Conservation (phyloP, 2,888 invertebrate genomes). For the Myopa tessellatipennis region DNA sequence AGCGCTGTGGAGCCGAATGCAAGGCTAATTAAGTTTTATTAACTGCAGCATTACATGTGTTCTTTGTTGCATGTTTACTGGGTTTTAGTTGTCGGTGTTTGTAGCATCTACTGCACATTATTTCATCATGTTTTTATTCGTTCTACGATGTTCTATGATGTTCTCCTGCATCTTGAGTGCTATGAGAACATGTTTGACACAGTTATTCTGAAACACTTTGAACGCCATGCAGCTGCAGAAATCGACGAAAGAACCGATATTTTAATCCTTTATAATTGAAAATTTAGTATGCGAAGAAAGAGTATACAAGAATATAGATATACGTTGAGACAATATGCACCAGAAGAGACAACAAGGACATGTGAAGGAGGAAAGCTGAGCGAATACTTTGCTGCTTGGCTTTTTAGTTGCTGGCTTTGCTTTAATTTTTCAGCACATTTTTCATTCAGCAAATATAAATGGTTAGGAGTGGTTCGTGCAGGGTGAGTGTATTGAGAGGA, state of each 20-base stretch:
- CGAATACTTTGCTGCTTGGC: constrained; percentile 36
- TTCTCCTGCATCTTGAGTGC: not conserved
- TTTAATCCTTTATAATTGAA: constrained; percentile 61
- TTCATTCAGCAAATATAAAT: not conserved
- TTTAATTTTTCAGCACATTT: not conserved
- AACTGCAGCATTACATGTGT: constrained; percentile 14
- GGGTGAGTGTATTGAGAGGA: not conserved
- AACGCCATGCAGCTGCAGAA: constrained; percentile 14
- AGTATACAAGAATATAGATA: not conserved
- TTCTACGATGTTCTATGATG: not conserved
- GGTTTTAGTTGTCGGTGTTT: constrained; percentile 12
- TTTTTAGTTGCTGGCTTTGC: constrained; percentile 11
- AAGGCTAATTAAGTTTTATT: constrained; percentile 17
- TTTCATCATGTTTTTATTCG: not conserved
- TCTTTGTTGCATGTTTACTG: constrained; percentile 1
- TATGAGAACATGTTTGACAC: not conserved
- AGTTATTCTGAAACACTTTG: constrained; percentile 19
- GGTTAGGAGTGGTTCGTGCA: not conserved
- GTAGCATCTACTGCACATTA: not conserved
- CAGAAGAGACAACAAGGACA: not conserved
- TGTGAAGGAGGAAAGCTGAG: not conserved
- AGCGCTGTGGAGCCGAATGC: constrained; percentile 1
- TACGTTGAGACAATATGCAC: not conserved
- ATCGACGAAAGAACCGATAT: constrained; percentile 57
- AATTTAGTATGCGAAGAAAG: constrained; percentile 29